Base-by-base conservation (phyloP, 2,113 vertebrate genomes). In the Meleagris gallopavo region DNA sequence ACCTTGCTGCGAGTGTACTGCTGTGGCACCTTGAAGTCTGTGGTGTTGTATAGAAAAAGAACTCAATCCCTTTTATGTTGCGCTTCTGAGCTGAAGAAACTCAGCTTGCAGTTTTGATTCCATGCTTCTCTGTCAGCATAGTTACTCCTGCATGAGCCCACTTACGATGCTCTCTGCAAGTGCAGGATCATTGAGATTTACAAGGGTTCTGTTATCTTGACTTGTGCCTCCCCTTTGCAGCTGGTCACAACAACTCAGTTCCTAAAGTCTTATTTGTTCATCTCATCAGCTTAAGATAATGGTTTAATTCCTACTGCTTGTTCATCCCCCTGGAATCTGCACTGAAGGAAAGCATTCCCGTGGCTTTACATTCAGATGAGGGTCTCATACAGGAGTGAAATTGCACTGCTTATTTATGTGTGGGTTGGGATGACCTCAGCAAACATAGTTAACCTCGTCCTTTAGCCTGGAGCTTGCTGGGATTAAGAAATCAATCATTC, bases 1-100 rank as follows among this genome's bases (percentile, higher is more conserved):
- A 34, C 25, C 0, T 0, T 24, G 22, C 60, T 65, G n/a, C 6
- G 1, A 3, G 9, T 16, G 46, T 58, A 32, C 10, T 3, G 1
- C 5, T 5, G 6, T 76, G 55, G 58, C 17, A 21, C 36, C 60
- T 71, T 5, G 10, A 69, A 74, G 30, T 41, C 24, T 73, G 38
- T 90, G 20, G 29, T 40, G 45, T 16, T 2, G 43, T 25, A 9
- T 21, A 27, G 72, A 60, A 41, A 40, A 32, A 38, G 54, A 71
- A 17, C 9, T 83, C 13, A 5, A 13, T 83, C 52, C 12, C 18
- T 76, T 60, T 76, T 62, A 9, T 8, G 7, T 6, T 60, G 46
- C 13, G 69, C 38, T 32, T 55, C 57, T 90, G 52, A 81, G 83
- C 14, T 3, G 5, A 66, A 52, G 41, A 75, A 46, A 8, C 10